Evolutionary conservation across 1,140 invertebrate genomes (phyloP).

Genomic region (Stenopsyche tienmushanensis): DNA sequence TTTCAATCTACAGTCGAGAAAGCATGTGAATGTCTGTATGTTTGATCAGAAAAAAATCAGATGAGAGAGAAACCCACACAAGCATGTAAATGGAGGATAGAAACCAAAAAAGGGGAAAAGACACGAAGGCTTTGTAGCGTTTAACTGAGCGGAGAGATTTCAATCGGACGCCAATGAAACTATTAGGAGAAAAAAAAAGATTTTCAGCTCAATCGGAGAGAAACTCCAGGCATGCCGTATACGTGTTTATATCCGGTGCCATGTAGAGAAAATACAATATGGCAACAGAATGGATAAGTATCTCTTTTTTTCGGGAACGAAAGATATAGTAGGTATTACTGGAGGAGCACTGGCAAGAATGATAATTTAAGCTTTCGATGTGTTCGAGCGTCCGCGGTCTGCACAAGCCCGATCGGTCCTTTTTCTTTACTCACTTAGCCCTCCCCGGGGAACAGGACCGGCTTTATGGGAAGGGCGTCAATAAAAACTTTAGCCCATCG

Average conservation of each 20-base stretch:
- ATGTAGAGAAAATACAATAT: background rate
- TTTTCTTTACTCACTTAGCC: too few relatives aligned
- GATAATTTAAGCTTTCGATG: background rate
- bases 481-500: background rate
- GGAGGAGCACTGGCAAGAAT: background rate
- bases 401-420: background rate
- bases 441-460: too few relatives aligned
- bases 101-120: too few relatives aligned
- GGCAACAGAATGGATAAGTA: background rate
- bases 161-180: conserved; percentile 2
- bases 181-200: background rate
- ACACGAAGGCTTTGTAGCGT: too few relatives aligned
- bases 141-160: conserved; percentile 1
- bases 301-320: background rate
- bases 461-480: background rate
- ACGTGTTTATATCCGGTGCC: background rate
- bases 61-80: too few relatives aligned
- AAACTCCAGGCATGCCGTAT: background rate
- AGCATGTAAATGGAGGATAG: too few relatives aligned
- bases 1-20: too few relatives aligned
- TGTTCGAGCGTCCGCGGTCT: background rate
- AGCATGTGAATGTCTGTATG: too few relatives aligned
- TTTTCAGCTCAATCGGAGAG: background rate
- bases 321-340: background rate
- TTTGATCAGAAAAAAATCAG: too few relatives aligned